A percentile compares a stretch with the other conserved stretches of the same genome.
These are phyloP conservation scores for Melanotaenia boesemani DNA, from an alignment of 2,797 vertebrate genomes.

Conservation along the genomic window DNA sequence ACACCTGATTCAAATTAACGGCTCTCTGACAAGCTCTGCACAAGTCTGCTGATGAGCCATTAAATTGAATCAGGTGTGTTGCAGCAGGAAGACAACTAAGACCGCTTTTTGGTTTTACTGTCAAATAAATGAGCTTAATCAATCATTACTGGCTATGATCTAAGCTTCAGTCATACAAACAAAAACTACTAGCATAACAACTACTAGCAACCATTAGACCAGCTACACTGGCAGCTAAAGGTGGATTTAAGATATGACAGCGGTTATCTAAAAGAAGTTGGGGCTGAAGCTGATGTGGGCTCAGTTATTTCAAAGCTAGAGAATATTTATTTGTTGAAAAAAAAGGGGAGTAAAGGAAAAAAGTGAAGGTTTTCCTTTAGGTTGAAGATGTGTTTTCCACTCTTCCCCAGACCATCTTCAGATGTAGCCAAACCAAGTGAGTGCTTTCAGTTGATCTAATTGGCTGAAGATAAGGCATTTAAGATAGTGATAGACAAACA, in stretches of 20 bases:
- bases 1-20: no score
- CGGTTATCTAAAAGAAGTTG: neutral
- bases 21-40: no score
- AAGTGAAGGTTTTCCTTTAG: neutral
- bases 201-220: neutral
- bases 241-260: neutral
- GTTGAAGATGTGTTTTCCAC: neutral
- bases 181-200: neutral
- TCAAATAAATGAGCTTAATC: constrained; percentile 44
- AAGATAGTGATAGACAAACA: neutral
- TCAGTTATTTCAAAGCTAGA: neutral
- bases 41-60: no score
- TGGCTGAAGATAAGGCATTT: neutral
- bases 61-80: no score
- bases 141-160: neutral
- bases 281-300: neutral
- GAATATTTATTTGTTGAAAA: neutral
- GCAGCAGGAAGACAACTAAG: no score
- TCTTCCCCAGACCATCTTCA: neutral
- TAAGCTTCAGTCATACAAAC: constrained; percentile 10
- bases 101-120: constrained; percentile 28
- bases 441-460: neutral
- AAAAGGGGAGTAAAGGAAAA: no score
- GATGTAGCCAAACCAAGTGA: neutral
- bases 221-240: neutral